Base-by-base conservation (phyloP, 1,140 invertebrate species). In the Reticulitermes speratus region DNA sequence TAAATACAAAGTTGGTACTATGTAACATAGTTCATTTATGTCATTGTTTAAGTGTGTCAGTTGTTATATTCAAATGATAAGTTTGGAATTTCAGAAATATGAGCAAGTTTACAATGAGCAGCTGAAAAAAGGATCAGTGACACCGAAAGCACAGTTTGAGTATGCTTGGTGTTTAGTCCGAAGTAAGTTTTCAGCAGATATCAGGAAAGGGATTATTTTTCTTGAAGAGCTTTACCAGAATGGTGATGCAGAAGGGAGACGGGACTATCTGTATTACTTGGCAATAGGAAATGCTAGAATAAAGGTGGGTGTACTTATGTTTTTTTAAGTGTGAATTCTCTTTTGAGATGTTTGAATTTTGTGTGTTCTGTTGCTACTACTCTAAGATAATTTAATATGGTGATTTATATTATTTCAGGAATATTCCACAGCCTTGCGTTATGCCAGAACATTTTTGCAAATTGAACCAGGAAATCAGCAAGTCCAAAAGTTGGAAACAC, bases 251-350 rank as follows among this genome's bases (percentile, higher is more conserved):
- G 94, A 94, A 38, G 92, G 92, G 48, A 96, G 95, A 90, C 92
- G 98, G 87, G 98, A 99, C 92, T 99, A 98, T 90, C 93, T 99
- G 38, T 99, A 97, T 92, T 99, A 98, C 91, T 93, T 99, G 90
- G 96, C 97, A 1, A 94, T 99, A 89, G 98, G 97, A 83, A 96
- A 97, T 92, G 96, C 97, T n/a, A 95, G 97, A 90, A 93, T 99
- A 87, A 96, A 96, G 89, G 92, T 93, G 87, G 88, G 87, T 88
- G 81, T 84, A 55, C 11, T 14, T 75, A 75, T 75, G 7, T 30
- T 6, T n/a, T n/a, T 75, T 12, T 81, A 84, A 44, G 6, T 55
- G 52, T 55, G 19, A 5, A 55, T 55, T 55, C 52, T 55, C 11
- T 55, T 55, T 55, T 48, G 45, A 48, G 14, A 12, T 16, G 2